Percentiles rank a stretch among this genome's conserved stretches.
Conservation (phyloP, 2,113 vertebrate species). For the Alectura lathami region DNA sequence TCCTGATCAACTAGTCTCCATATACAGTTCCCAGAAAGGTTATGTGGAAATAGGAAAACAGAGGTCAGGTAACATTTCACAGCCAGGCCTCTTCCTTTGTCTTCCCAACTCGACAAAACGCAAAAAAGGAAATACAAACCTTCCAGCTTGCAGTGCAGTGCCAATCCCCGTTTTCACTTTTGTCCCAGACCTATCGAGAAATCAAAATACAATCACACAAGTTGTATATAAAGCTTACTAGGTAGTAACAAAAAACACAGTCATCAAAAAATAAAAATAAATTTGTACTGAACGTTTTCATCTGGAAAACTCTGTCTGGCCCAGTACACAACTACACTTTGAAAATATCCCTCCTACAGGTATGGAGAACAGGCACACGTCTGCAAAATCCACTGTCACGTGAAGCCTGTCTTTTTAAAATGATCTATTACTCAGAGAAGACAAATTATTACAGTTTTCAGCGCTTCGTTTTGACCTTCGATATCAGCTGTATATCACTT, state of each 20-base stretch:
- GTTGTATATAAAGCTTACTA: background rate
- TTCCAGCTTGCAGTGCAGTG: conserved; percentile 98
- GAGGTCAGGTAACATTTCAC: background rate
- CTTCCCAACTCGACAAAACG: background rate
- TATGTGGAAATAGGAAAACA: background rate
- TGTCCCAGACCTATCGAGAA: conserved; percentile 92
- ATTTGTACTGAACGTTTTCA: background rate
- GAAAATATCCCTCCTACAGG: background rate
- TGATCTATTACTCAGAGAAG: background rate
- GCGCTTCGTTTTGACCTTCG: background rate
- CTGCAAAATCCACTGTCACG: background rate
- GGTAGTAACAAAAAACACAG: background rate
- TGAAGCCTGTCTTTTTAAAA: background rate
- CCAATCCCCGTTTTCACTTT: conserved; percentile 95
- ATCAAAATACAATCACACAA: background rate
- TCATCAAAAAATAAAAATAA: background rate
- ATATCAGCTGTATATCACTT: background rate
- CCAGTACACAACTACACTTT: background rate
- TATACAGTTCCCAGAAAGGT: background rate
- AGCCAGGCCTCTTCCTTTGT: background rate
- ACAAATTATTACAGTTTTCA: background rate
- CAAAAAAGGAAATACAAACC: conserved; percentile 73
- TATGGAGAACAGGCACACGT: rapidly evolving
- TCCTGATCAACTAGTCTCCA: background rate
- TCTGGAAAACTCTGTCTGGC: background rate